phyloP scores from a whole-genome alignment of 1,140 invertebrate species.

The Pseudobourletiella spinata region DNA sequence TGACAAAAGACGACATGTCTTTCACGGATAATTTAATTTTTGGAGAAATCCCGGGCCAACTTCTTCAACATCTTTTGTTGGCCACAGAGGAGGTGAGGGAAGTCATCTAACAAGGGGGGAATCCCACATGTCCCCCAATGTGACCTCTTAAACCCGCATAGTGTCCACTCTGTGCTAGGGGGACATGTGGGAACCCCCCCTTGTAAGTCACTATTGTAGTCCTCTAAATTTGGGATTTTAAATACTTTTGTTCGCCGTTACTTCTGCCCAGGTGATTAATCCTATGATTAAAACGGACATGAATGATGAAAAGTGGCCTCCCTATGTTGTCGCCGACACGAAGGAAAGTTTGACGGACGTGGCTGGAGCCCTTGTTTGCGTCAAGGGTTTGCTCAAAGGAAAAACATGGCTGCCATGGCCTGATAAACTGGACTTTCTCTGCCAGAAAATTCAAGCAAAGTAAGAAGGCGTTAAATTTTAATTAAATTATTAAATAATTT shows the following conservation, averaged over 20 bases:
- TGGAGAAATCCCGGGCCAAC: slow-evolving; percentile 78
- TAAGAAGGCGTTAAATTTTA: too few species aligned
- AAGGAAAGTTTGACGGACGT: slow-evolving; percentile 73
- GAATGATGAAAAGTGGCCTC: slow-evolving; percentile 28
- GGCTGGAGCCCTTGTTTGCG: slow-evolving; percentile 76
- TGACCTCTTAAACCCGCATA: too few species aligned
- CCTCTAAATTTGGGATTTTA: too few species aligned
- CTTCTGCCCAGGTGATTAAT: slow-evolving; percentile 9
- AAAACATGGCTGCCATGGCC: slow-evolving; percentile 84
- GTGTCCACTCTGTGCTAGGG: too few species aligned
- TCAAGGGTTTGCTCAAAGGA: slow-evolving; percentile 87
- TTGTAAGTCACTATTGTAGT: too few species aligned
- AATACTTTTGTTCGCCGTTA: too few species aligned
- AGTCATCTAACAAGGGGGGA: too few species aligned
- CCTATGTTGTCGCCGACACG: slow-evolving; percentile 63
- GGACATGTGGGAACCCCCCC: too few species aligned
- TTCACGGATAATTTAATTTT: slow-evolving; percentile 62
- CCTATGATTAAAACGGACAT: slow-evolving; percentile 19
- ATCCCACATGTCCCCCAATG: too few species aligned
- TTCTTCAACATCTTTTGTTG: slow-evolving; percentile 81
- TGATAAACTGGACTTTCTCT: too few species aligned
- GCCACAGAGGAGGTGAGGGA: slow-evolving; percentile 76
- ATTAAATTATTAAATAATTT: too few species aligned
- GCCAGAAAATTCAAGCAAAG: too few species aligned
- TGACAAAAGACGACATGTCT: slow-evolving; percentile 59